A percentile compares a stretch with the other conserved stretches of the same genome.
phyloP scores from a whole-genome alignment of 2,888 invertebrate genomes.

The Tineola bisselliella region DNA sequence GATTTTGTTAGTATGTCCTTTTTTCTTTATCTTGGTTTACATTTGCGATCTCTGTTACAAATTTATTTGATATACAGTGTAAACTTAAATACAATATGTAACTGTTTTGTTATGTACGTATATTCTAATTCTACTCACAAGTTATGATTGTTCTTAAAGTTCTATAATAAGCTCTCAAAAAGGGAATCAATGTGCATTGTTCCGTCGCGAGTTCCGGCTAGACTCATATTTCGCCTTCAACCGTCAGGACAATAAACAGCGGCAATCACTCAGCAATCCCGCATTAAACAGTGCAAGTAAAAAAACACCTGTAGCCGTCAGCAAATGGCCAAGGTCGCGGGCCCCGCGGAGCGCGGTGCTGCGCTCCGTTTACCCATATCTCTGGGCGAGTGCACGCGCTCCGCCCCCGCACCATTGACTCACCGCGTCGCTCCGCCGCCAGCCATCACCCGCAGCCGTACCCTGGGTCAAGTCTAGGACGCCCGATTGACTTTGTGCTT shows the following conservation, averaged over 20 bases:
- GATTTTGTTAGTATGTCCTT: not conserved
- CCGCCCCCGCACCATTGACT: conserved; percentile 51
- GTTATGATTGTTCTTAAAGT: not conserved
- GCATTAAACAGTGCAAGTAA: conserved; percentile 48
- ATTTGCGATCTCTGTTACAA: not conserved
- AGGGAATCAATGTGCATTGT: not conserved
- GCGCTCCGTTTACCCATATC: conserved; percentile 66
- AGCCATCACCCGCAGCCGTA: conserved; percentile 23
- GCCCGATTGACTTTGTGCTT: conserved; percentile 28
- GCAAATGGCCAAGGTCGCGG: conserved; percentile 61
- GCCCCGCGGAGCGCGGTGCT: conserved; percentile 43
- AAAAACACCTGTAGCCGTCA: conserved; percentile 65
- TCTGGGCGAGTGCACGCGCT: conserved; percentile 57
- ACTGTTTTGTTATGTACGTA: not conserved
- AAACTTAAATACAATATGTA: not conserved
- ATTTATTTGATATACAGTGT: too few species aligned
- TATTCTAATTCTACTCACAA: not conserved
- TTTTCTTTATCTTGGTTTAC: not conserved
- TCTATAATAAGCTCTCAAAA: not conserved
- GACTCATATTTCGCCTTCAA: not conserved
- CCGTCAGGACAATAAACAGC: conserved; percentile 19
- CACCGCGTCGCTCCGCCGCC: conserved; percentile 31
- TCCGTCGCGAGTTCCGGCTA: not conserved
- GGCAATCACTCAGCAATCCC: conserved; percentile 42
- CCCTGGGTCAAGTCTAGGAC: conserved; percentile 43